Evolutionary conservation across 2,888 invertebrate genomes (phyloP).

Genomic region (Eupeodes luniger): DNA sequence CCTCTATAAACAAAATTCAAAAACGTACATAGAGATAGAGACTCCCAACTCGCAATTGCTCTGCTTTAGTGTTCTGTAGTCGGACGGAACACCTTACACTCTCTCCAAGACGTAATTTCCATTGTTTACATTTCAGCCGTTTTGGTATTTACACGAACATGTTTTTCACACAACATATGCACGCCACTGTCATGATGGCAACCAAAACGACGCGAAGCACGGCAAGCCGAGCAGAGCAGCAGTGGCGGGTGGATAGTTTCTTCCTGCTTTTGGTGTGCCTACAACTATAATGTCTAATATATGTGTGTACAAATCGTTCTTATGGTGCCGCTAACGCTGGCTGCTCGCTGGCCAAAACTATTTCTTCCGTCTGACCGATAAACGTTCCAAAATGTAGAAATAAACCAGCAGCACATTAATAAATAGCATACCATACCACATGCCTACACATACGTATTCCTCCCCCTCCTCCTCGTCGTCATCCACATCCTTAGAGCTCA

Average conservation of each 20-base stretch:
- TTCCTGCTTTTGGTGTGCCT: constrained; percentile 25
- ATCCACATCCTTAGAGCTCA: too few relatives aligned
- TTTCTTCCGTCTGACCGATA: constrained; percentile 53
- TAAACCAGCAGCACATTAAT: constrained; percentile 71
- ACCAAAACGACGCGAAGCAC: background rate
- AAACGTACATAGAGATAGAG: background rate
- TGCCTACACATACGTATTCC: background rate
- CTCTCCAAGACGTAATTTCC: constrained; percentile 40
- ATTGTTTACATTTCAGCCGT: constrained; percentile 74
- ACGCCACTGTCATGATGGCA: constrained; percentile 46
- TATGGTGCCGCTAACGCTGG: background rate
- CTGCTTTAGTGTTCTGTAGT: background rate
- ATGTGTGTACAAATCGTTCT: background rate
- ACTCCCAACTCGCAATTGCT: background rate
- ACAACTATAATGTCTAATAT: too few relatives aligned
- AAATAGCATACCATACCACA: constrained; percentile 13
- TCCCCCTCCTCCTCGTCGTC: too few relatives aligned
- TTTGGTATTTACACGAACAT: constrained; percentile 69
- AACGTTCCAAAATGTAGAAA: constrained; percentile 69
- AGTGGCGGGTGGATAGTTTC: constrained; percentile 58
- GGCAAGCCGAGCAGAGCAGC: constrained; percentile 30
- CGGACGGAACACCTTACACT: constrained; percentile 45
- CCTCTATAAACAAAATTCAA: constrained; percentile 14
- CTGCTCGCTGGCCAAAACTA: constrained; percentile 28
- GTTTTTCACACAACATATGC: constrained; percentile 72